Base-by-base conservation (phyloP, 2,113 vertebrate species). In the Apteryx owenii region DNA sequence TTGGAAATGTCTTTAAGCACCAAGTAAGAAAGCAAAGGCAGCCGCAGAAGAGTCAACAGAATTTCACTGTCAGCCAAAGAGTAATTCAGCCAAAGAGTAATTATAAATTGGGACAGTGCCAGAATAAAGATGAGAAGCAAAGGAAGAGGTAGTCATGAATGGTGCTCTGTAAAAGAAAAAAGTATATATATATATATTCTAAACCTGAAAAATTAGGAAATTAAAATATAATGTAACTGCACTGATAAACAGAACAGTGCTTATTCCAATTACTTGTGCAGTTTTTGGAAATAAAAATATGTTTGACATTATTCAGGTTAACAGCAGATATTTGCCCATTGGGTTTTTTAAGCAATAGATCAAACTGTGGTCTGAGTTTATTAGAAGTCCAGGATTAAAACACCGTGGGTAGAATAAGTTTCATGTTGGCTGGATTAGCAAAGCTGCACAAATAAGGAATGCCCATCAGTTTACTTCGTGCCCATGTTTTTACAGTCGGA, bases 381-480 rank as follows among this genome's bases (percentile, higher is more conserved):
- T 15, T 25, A 26, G 8, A 9, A 56, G 40, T 54, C 80, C 75
- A n/a, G 36, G 38, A 5, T 54, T 3, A 42, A 54, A 58, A 36
- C 5, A 2, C 48, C 29, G n/a, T 31, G 50, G 26, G 22, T 19
- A 23, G 42, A n/a, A 38, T 21, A 40, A 77, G 23, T 53, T 38
- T 12, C 18, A 29, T 71, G 58, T 29, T 29, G 44, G 26, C 40
- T 77, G 48, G 7, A 12, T 85, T 62, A 69, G 22, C 68, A 29
- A 25, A 75, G 42, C 50, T 38, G 2, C 19, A 4, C 9, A 12
- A 75, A 6, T 31, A 60, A 38, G 46, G 36, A 75, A 9, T 38
- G 18, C 10, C 60, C 13, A 0, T 44, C 58, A 42, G 0, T 16
- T 53, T 51, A 5, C 28, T 82, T 28, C 12, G 11, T 71, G 26